Conservation (phyloP, 2,888 invertebrate genomes). For the Synanthedon myopaeformis region DNA sequence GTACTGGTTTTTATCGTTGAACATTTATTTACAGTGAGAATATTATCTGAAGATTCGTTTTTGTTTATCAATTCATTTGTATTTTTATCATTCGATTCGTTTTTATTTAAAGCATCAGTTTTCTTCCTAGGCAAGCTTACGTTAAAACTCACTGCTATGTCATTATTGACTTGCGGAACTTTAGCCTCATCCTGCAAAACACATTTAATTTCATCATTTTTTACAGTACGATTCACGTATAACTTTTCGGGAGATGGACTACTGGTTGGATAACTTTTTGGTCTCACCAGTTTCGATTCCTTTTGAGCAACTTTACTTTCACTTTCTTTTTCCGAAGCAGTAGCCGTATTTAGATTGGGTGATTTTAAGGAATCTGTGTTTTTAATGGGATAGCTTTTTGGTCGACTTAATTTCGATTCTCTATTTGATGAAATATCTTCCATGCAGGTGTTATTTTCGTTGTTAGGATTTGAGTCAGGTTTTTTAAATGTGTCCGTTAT, state of each 20-base stretch:
- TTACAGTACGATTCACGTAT: slow-evolving; percentile 29
- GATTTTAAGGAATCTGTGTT: slow-evolving; percentile 11
- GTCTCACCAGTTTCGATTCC: slow-evolving; percentile 64
- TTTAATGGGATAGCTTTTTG: slow-evolving; percentile 72
- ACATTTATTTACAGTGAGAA: slow-evolving; percentile 46
- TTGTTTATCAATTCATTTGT: slow-evolving; percentile 14
- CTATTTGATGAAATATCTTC: slow-evolving; percentile 33
- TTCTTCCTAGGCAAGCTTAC: slow-evolving; percentile 54
- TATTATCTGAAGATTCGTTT: slow-evolving; percentile 20
- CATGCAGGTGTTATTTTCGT: slow-evolving; percentile 24
- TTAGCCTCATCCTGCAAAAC: slow-evolving; percentile 18
- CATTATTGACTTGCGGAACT: slow-evolving; percentile 29
- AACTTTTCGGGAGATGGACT: slow-evolving; percentile 56
- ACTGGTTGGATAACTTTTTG: slow-evolving; percentile 72
- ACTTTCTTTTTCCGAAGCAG: slow-evolving; percentile 21
- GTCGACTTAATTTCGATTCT: slow-evolving; percentile 59
- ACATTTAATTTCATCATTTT: slow-evolving; percentile 31
- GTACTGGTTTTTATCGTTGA: slow-evolving; percentile 28
- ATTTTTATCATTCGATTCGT: slow-evolving; percentile 16
- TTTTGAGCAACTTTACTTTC: slow-evolving; percentile 28
- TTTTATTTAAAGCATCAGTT: slow-evolving; percentile 20
- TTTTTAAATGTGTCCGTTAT: slow-evolving; percentile 28
- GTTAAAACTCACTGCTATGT: slow-evolving; percentile 61
- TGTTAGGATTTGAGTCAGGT: slow-evolving; percentile 17
- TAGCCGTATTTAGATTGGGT: slow-evolving; percentile 14